Conservation (phyloP, 2,113 vertebrate species). For the Noctilio leporinus region DNA sequence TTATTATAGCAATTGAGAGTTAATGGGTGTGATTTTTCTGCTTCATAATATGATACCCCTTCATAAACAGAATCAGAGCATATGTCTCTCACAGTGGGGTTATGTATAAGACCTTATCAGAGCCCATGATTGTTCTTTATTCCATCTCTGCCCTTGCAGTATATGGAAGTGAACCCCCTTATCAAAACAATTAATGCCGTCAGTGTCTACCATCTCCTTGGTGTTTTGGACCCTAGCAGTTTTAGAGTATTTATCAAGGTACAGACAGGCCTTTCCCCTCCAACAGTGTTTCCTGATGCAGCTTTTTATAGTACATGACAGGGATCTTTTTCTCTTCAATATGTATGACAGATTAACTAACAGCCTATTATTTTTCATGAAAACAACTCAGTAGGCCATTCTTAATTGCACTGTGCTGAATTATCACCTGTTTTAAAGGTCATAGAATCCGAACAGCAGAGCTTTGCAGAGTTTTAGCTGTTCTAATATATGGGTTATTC, state of each 20-base stretch:
- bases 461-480: neutral
- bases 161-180: neutral
- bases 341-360: neutral
- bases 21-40: neutral
- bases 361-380: neutral
- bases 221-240: neutral
- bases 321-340: neutral
- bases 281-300: neutral
- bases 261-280: neutral
- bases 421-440: constrained; percentile 6
- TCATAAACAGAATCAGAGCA: neutral
- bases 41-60: neutral
- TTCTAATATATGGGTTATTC: neutral
- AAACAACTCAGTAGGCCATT: neutral
- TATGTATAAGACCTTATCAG: neutral
- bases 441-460: neutral
- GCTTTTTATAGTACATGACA: neutral
- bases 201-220: neutral
- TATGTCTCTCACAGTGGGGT: neutral
- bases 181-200: neutral
- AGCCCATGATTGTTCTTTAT: neutral
- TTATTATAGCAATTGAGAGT: neutral
- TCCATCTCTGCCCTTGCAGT: too few relatives aligned
- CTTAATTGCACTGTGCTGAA: neutral
- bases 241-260: neutral